phyloP scores from a whole-genome alignment of 2,113 vertebrate genomes.

The Terrapene triunguis region DNA sequence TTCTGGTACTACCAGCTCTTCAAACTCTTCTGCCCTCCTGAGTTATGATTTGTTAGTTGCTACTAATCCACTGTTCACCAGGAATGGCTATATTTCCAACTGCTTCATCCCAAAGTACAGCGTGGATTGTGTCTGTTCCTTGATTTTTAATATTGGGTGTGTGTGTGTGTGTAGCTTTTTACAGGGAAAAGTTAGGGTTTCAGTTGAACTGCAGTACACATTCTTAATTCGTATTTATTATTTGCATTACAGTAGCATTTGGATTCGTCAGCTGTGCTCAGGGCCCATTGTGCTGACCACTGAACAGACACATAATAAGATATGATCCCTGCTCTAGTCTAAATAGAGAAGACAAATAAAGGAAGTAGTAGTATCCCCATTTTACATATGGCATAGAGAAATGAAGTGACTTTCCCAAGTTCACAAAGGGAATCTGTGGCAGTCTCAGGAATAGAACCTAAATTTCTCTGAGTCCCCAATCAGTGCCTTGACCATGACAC shows the following conservation, averaged over 20 bases:
- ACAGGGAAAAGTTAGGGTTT: neutral
- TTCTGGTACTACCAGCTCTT: neutral
- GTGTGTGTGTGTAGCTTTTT: neutral
- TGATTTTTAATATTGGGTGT: neutral
- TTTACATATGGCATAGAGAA: neutral
- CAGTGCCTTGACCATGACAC: neutral
- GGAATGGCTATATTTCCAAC: neutral
- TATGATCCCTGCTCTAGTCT: neutral
- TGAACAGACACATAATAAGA: neutral
- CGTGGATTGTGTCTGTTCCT: neutral
- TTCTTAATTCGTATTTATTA: neutral
- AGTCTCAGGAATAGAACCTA: neutral
- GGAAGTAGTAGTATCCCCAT: neutral
- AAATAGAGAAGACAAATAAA: neutral
- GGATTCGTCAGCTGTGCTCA: neutral
- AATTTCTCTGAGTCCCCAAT: neutral
- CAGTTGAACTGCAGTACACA: neutral
- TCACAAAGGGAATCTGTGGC: too few relatives aligned
- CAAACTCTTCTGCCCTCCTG: neutral
- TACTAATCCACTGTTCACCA: neutral
- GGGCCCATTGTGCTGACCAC: neutral
- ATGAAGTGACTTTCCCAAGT: neutral
- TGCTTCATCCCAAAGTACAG: neutral
- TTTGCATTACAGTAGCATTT: neutral
- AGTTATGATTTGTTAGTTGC: neutral